Evolutionary conservation across 2,797 vertebrate species (phyloP).

Genomic region (Parauchenoglanis ngamensis): DNA sequence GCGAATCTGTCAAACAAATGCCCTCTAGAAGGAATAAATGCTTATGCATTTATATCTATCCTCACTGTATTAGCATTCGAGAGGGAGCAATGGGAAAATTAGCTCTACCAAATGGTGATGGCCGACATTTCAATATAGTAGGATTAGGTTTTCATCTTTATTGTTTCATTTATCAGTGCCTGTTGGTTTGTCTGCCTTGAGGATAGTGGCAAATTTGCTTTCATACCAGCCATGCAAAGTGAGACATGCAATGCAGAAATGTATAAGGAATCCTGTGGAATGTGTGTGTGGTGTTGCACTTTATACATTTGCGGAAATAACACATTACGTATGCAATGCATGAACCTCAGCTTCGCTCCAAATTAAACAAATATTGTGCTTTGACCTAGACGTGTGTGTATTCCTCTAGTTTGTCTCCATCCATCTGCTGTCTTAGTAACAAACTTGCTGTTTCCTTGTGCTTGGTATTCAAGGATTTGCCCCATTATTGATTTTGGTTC

Average conservation of each 20-base stretch:
- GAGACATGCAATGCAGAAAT: constrained; percentile 15
- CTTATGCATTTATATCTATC: constrained; percentile 44
- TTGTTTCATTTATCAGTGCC: constrained; percentile 56
- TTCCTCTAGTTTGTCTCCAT: constrained; percentile 45
- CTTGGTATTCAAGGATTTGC: constrained; percentile 41
- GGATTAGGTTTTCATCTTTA: constrained; percentile 56
- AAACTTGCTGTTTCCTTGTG: constrained; percentile 34
- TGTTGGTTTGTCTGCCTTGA: constrained; percentile 48
- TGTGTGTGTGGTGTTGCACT: constrained; percentile 22
- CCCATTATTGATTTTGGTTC: constrained; percentile 45
- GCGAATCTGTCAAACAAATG: constrained; percentile 54
- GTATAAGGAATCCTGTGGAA: constrained; percentile 25
- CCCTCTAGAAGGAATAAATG: constrained; percentile 45
- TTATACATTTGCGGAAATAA: constrained; percentile 3
- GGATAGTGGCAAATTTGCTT: constrained; percentile 52
- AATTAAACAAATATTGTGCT: constrained; percentile 8
- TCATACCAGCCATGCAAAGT: constrained; percentile 36
- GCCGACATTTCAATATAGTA: constrained; percentile 57
- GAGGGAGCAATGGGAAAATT: constrained; percentile 44
- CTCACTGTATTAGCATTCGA: constrained; percentile 51
- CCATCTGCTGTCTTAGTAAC: constrained; percentile 43
- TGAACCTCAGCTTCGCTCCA: neutral
- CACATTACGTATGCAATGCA: neutral
- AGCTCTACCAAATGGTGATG: constrained; percentile 49
- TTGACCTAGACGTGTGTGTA: constrained; percentile 20